phyloP scores from a whole-genome alignment of 1,140 invertebrate genomes.

The Calephelis virginiensis region DNA sequence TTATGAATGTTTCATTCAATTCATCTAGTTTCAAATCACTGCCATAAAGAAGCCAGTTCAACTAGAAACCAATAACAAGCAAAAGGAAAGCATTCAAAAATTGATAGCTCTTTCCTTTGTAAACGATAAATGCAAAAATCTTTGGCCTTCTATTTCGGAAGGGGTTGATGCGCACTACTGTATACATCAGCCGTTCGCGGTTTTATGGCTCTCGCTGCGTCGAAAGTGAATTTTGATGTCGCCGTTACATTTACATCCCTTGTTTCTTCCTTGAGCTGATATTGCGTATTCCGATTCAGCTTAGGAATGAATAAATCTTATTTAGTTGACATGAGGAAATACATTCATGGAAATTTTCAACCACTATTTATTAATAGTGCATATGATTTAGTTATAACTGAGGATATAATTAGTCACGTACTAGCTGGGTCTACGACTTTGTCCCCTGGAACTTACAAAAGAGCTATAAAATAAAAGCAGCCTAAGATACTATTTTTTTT shows the following conservation, averaged over 20 bases:
- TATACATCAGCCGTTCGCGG: conserved; percentile 25
- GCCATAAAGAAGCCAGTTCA: too few relatives aligned
- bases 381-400: too few relatives aligned
- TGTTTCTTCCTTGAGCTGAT: conserved; percentile 31
- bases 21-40: too few relatives aligned
- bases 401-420: too few relatives aligned
- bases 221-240: conserved; percentile 57
- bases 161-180: conserved; percentile 32
- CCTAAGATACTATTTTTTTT: too few relatives aligned
- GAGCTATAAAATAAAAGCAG: too few relatives aligned
- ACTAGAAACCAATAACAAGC: too few relatives aligned
- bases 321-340: neutral
- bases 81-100: neutral
- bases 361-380: too few relatives aligned
- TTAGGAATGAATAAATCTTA: conserved; percentile 22
- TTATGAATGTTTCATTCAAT: too few relatives aligned
- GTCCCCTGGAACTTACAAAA: too few relatives aligned
- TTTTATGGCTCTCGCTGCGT: conserved; percentile 39
- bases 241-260: conserved; percentile 30
- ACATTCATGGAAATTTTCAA: neutral
- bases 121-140: conserved; percentile 24
- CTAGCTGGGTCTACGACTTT: too few relatives aligned
- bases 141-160: conserved; percentile 20
- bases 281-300: conserved; percentile 39
- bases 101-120: neutral